Conservation (phyloP, 1,140 invertebrate genomes). For the Lordiphosa clarofinis region DNA sequence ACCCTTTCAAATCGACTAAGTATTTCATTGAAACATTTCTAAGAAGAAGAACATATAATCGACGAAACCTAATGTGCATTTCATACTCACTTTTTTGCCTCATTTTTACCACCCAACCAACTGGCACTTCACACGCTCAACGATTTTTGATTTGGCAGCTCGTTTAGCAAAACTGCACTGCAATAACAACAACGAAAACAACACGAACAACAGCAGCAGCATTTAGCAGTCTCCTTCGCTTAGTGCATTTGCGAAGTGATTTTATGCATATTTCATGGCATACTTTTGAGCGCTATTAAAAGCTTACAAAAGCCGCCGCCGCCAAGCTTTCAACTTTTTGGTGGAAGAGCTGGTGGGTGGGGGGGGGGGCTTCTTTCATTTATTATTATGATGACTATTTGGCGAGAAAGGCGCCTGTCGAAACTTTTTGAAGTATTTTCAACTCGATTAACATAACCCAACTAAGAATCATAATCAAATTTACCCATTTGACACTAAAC, state of each 20-base stretch:
- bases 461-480: slow-evolving; percentile 72
- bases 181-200: slow-evolving; percentile 12
- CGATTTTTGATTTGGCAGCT: slow-evolving; percentile 68
- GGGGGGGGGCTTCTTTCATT: slow-evolving; percentile 18
- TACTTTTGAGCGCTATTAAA: slow-evolving; percentile 37
- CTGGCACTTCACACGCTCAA: slow-evolving; percentile 57
- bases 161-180: slow-evolving; percentile 50
- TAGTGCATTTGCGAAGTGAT: slow-evolving; percentile 42
- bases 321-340: slow-evolving; percentile 1
- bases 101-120: slow-evolving; percentile 16
- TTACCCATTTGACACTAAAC: slow-evolving; percentile 74
- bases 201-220: slow-evolving; percentile 11
- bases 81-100: slow-evolving; percentile 5
- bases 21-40: too few species aligned
- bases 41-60: too few species aligned
- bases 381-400: slow-evolving; percentile 29
- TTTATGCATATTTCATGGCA: slow-evolving; percentile 69
- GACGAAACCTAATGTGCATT: slow-evolving; percentile 8
- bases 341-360: too few species aligned
- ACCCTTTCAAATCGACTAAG: too few species aligned
- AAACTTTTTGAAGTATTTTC: slow-evolving; percentile 74
- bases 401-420: slow-evolving; percentile 26
- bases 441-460: slow-evolving; percentile 73
- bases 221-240: slow-evolving; percentile 23
- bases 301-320: slow-evolving; percentile 10